phyloP scores from a whole-genome alignment of 2,888 invertebrate genomes.

The Cryptophagus acutangulus region DNA sequence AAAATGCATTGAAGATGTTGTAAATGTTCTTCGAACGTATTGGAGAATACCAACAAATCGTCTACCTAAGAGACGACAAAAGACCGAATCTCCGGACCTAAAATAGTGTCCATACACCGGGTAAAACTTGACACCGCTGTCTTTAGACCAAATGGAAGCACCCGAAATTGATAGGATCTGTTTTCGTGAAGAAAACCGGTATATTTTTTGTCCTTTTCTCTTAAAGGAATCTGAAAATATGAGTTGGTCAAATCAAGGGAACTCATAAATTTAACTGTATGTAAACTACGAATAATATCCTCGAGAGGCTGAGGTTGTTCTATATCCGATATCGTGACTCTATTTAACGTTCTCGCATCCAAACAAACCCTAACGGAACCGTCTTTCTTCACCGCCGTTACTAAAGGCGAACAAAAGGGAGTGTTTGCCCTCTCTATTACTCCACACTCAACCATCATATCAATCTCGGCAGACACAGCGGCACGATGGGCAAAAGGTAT shows the following conservation, averaged over 20 bases:
- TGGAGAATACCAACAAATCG: slow-evolving; percentile 10
- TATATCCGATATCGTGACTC: slow-evolving; percentile 9
- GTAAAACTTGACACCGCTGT: slow-evolving; percentile 9
- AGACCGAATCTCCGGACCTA: slow-evolving; percentile 5
- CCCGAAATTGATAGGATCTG: slow-evolving; percentile 9
- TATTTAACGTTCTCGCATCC: slow-evolving; percentile 4
- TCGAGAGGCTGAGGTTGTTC: slow-evolving; percentile 12
- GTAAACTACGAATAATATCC: slow-evolving; percentile 21
- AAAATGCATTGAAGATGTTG: not conserved
- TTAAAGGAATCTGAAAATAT: slow-evolving; percentile 25
- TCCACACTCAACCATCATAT: slow-evolving; percentile 10
- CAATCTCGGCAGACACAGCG: slow-evolving; percentile 2
- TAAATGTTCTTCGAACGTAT: slow-evolving; percentile 10
- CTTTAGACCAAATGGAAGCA: slow-evolving; percentile 12
- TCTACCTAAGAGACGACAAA: slow-evolving; percentile 11
- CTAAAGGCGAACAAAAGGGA: slow-evolving; percentile 1
- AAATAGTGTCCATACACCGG: slow-evolving; percentile 3
- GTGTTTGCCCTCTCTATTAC: slow-evolving; percentile 10
- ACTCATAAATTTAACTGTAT: slow-evolving; percentile 17
- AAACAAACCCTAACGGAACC: slow-evolving; percentile 1
- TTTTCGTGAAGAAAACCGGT: slow-evolving; percentile 21
- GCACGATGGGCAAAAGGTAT: slow-evolving; percentile 8
- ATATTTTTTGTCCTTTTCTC: slow-evolving; percentile 16
- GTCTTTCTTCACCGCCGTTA: slow-evolving; percentile 4
- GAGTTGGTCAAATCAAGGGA: slow-evolving; percentile 24